These are phyloP conservation scores for Theristicus caerulescens DNA, from an alignment of 2,113 vertebrate species.

Conservation along the genomic window DNA sequence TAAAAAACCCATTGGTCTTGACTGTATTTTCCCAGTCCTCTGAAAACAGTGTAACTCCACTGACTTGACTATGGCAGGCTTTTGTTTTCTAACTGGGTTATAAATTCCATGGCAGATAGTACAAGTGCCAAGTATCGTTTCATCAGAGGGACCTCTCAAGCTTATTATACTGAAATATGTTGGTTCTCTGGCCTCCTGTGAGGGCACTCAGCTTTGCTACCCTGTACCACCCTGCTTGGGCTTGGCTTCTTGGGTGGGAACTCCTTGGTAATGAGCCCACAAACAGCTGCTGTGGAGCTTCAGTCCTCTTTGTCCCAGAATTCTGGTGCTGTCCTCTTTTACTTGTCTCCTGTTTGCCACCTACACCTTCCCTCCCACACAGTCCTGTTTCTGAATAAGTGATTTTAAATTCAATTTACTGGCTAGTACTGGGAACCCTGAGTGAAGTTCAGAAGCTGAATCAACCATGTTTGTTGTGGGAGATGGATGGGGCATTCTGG, in stretches of 20 bases:
- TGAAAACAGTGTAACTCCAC: neutral
- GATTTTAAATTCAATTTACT: neutral
- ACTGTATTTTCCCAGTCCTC: neutral
- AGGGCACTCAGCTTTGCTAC: neutral
- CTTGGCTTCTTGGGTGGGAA: neutral
- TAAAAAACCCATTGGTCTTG: neutral
- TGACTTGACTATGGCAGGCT: neutral
- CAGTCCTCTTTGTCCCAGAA: neutral
- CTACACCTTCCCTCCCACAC: neutral
- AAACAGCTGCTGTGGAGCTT: neutral
- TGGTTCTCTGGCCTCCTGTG: neutral
- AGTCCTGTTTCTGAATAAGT: neutral
- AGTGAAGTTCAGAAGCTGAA: neutral
- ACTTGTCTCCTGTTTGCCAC: neutral
- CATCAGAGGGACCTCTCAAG: neutral
- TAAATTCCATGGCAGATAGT: neutral
- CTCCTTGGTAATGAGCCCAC: neutral
- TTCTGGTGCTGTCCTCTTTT: neutral
- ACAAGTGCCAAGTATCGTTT: neutral
- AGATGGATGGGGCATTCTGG: neutral
- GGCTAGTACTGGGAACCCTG: neutral
- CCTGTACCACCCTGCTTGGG: neutral
- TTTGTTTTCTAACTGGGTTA: neutral
- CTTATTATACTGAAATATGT: neutral
- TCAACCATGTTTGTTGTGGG: neutral